Evolutionary conservation across 2,888 invertebrate species (phyloP).

Genomic region (Hypolimnas misippus): DNA sequence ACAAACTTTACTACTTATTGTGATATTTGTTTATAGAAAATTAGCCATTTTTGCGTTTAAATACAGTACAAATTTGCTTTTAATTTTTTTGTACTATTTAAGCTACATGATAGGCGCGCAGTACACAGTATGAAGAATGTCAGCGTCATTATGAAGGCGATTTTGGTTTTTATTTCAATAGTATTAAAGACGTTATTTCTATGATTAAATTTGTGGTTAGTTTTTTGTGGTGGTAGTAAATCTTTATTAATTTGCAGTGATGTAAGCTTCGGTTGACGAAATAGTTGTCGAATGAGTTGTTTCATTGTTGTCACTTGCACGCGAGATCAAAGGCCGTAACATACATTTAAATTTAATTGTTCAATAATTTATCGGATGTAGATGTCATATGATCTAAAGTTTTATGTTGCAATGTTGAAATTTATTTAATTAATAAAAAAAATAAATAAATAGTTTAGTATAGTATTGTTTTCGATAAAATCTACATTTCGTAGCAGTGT

Average conservation of each 20-base stretch:
- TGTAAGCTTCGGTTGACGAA: conserved; percentile 38
- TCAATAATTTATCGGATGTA: conserved; percentile 8
- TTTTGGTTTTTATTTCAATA: not conserved
- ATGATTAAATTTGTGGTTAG: not conserved
- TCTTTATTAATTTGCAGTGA: conserved; percentile 22
- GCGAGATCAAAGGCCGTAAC: conserved; percentile 33
- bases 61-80: not conserved
- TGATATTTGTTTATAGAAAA: not conserved
- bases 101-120: not conserved
- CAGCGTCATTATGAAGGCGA: not conserved
- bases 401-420: not conserved
- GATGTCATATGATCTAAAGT: not conserved
- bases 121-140: conserved; percentile 2
- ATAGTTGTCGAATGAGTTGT: conserved; percentile 39
- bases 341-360: conserved; percentile 26
- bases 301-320: conserved; percentile 44
- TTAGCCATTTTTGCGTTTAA: not conserved
- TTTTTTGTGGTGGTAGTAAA: conserved; percentile 13
- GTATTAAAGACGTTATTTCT: not conserved
- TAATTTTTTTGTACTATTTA: not conserved
- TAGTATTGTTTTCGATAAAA: no score
- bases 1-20: conserved; percentile 4
- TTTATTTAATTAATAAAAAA: no score
- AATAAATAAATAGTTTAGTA: no score
- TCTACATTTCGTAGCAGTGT: no score